phyloP scores from a whole-genome alignment of 2,797 vertebrate species.

The Sus cebifrons region DNA sequence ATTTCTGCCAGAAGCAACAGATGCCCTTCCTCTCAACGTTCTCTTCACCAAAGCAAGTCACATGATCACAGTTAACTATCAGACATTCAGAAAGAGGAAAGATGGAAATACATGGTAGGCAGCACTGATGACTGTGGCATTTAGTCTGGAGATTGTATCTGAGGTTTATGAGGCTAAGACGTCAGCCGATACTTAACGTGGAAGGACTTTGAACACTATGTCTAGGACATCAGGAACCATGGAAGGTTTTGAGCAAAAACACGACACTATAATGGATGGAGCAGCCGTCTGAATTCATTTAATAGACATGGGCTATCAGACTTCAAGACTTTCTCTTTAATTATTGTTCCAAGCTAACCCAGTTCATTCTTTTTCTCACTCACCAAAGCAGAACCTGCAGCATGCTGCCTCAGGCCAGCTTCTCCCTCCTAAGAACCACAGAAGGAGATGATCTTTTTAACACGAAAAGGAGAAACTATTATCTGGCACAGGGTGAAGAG shows the following conservation, averaged over 20 bases:
- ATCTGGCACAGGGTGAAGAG: slow-evolving; percentile 31
- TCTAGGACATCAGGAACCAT: neutral
- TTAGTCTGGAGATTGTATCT: neutral
- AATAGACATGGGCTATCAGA: neutral
- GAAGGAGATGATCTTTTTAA: slow-evolving; percentile 58
- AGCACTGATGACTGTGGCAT: neutral
- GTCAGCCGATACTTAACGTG: neutral
- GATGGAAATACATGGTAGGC: neutral
- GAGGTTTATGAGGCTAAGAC: neutral
- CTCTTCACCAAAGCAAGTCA: neutral
- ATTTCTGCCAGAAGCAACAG: neutral
- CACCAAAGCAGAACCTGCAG: neutral
- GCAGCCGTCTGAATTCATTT: neutral
- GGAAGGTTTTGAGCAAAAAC: neutral
- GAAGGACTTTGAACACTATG: neutral
- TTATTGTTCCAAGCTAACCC: neutral
- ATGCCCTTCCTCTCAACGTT: neutral
- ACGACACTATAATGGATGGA: neutral
- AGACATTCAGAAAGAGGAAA: neutral
- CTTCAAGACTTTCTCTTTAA: neutral
- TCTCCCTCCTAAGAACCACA: neutral
- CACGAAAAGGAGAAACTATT: slow-evolving; percentile 38
- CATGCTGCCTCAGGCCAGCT: neutral
- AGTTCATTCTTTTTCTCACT: slow-evolving; percentile 17
- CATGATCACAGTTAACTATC: neutral